Evolutionary conservation across 2,888 invertebrate species (phyloP).

Genomic region (Erebia aethiops): DNA sequence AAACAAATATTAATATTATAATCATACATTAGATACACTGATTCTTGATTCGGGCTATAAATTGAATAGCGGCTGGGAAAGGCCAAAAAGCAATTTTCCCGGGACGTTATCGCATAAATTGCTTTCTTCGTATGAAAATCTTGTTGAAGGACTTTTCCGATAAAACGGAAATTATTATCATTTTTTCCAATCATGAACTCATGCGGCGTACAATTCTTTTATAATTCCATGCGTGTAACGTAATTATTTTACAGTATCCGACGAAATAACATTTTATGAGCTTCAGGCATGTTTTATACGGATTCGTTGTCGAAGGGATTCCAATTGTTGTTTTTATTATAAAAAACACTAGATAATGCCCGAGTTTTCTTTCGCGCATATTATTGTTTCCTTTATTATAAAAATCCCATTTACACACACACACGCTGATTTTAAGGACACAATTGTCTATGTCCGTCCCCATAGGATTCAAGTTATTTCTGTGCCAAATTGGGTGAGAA

Average conservation of each 20-base stretch:
- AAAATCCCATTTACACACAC: too few relatives aligned
- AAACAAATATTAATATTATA: constrained; percentile 6
- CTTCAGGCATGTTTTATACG: neutral
- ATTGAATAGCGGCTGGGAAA: constrained; percentile 70
- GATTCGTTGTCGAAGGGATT: too few relatives aligned
- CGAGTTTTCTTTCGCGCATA: too few relatives aligned
- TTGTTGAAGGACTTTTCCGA: constrained; percentile 69
- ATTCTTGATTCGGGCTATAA: constrained; percentile 70
- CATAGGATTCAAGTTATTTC: too few relatives aligned
- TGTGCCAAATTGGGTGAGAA: too few relatives aligned
- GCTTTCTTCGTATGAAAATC: constrained; percentile 76
- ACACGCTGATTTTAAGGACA: too few relatives aligned
- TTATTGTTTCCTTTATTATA: too few relatives aligned
- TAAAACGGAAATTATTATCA: constrained; percentile 63
- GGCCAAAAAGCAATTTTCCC: constrained; percentile 75
- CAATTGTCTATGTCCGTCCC: too few relatives aligned
- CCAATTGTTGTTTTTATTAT: too few relatives aligned
- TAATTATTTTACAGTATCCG: constrained; percentile 18
- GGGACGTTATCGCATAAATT: constrained; percentile 77
- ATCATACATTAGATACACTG: constrained; percentile 53
- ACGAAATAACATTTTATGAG: neutral
- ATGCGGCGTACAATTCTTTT: constrained; percentile 14
- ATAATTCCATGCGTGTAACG: constrained; percentile 14
- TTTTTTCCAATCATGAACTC: constrained; percentile 41
- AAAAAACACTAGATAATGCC: too few relatives aligned